Base-by-base conservation (phyloP, 2,113 vertebrate genomes). In the Anarhynchus alexandrinus region DNA sequence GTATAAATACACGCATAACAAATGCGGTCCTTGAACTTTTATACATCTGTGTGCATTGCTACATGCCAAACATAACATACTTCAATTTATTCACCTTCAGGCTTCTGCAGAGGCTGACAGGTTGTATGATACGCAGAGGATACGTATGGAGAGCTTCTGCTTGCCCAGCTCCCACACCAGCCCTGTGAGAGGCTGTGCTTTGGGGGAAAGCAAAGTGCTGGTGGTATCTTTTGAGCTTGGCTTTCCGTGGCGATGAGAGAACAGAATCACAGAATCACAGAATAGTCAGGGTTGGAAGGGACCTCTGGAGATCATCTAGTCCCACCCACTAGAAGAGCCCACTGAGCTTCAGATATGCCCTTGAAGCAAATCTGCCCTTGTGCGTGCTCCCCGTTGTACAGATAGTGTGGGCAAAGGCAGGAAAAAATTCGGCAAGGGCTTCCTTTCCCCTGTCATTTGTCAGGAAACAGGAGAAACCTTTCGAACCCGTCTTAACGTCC, bases 1-100 rank as follows among this genome's bases (percentile, higher is more conserved):
- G 70, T 89, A 94, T 88, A 95, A 94, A 93, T 94, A 84, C 80
- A 69, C 22, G 10, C 77, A n/a, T 72, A 96, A 87, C 72, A 89
- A 92, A 93, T 67, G 23, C 38, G 22, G 77, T 91, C 92, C 94
- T 92, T 96, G 96, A 96, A 96, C 90, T 93, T 92, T 91, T 91
- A 74, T 84, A 73, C 55, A 19, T 86, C 88, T 59, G 77, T n/a
- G 19, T 84, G 66, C 61, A 47, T 64, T 13, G 9, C 57, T 79
- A 93, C 86, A 89, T 92, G 95, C 83, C 91, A 95, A 91, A 66
- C 72, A 82, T 43, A 96, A 88, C 76, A 70, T 64, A 64, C 34
- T 69, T 71, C 55, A 77, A 55, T 67, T 87, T 87, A 89, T 79
- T 92, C 93, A 96, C 82, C 86, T 93, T 42, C 65, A 70, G 80